These are phyloP conservation scores for Melolontha melolontha DNA, from an alignment of 2,888 invertebrate species.

Conservation along the genomic window DNA sequence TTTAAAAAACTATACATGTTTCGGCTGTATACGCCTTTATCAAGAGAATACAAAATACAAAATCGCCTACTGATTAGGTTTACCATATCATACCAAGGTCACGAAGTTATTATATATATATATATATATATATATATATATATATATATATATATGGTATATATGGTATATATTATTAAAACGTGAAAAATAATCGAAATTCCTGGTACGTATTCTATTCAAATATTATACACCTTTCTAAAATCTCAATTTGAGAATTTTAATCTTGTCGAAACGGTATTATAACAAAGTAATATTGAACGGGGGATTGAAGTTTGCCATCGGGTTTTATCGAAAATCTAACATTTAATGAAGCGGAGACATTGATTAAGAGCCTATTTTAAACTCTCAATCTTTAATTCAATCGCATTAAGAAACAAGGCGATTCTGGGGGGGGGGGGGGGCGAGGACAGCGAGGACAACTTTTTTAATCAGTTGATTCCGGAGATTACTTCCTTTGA, in stretches of 20 bases:
- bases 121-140: too few species aligned
- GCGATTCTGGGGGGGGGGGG: conserved; percentile 53
- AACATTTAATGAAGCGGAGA: conserved; percentile 64
- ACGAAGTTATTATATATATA: too few species aligned
- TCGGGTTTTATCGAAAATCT: conserved; percentile 59
- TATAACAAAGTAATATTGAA: conserved; percentile 26
- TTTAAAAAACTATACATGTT: too few species aligned
- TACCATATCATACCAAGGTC: too few species aligned
- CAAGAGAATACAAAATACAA: too few species aligned
- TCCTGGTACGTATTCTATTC: too few species aligned
- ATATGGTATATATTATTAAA: too few species aligned
- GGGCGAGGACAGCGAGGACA: conserved; percentile 58
- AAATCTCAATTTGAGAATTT: conserved; percentile 25
- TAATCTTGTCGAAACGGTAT: background rate
- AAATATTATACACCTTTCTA: too few species aligned
- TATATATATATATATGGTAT: too few species aligned
- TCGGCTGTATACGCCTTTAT: too few species aligned
- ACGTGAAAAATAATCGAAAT: too few species aligned
- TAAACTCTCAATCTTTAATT: conserved; percentile 65
- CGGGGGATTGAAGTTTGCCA: conserved; percentile 5
- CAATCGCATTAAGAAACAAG: conserved; percentile 64
- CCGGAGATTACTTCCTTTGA: conserved; percentile 64
- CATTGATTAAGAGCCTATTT: conserved; percentile 66
- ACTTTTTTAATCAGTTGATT: conserved; percentile 66
- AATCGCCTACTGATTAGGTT: too few species aligned